Percentiles rank a stretch among this genome's conserved stretches.
Conservation (phyloP, 2,113 vertebrate genomes). For the Empidonax traillii region DNA sequence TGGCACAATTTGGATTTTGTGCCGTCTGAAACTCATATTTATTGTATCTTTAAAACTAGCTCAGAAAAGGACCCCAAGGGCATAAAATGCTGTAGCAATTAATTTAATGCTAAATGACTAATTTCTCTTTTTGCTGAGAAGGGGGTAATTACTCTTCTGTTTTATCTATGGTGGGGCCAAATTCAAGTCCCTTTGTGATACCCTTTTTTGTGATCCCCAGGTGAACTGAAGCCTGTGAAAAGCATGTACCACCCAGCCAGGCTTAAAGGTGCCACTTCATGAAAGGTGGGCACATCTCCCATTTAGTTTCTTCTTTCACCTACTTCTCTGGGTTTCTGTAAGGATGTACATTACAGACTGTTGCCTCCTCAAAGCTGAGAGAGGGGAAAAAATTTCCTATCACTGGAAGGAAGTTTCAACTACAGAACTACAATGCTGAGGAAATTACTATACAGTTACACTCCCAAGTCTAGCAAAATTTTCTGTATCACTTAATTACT, state of each 20-base stretch:
- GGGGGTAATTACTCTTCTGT: background rate
- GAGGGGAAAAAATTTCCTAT: background rate
- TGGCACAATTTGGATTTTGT: constrained; percentile 45
- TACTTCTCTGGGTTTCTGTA: background rate
- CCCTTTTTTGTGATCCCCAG: background rate
- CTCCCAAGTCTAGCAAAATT: background rate
- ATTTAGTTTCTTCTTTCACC: background rate
- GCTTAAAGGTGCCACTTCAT: background rate
- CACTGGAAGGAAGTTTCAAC: background rate
- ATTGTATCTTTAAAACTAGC: background rate
- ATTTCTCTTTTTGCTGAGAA: background rate
- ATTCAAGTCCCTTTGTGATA: background rate
- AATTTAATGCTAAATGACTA: background rate
- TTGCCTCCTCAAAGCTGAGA: background rate
- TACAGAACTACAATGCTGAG: background rate
- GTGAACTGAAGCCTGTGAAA: background rate
- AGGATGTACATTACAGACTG: background rate
- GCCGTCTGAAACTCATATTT: background rate
- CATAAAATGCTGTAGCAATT: background rate
- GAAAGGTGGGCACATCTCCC: background rate
- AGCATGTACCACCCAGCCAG: rapidly evolving
- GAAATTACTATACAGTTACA: background rate
- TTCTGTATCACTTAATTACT: background rate
- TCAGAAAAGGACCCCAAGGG: background rate
- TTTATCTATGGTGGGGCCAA: background rate